phyloP scores from a whole-genome alignment of 1,140 invertebrate species.

The Bombus pyrosoma region DNA sequence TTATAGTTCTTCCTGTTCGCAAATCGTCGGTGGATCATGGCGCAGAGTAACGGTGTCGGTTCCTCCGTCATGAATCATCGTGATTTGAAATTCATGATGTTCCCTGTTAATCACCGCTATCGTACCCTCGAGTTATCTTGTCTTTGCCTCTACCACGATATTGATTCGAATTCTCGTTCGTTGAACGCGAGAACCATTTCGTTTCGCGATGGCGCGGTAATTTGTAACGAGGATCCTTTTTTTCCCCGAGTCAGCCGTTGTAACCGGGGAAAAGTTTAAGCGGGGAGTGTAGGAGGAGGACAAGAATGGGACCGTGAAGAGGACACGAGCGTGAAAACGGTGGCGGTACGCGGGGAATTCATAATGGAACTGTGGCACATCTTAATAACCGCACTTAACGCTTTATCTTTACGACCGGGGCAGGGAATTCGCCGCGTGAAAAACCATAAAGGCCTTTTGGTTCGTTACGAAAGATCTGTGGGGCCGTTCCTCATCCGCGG shows the following conservation, averaged over 20 bases:
- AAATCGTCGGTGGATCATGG: neutral
- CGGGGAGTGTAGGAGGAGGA: too few relatives aligned
- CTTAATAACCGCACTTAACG: slow-evolving; percentile 55
- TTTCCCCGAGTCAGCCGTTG: neutral
- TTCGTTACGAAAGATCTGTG: neutral
- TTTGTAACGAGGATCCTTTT: neutral
- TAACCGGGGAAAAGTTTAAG: neutral
- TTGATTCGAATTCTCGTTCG: slow-evolving; percentile 5
- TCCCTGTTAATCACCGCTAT: slow-evolving; percentile 33
- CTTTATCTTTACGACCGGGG: slow-evolving; percentile 42
- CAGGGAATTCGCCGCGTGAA: neutral
- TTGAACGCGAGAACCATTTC: neutral
- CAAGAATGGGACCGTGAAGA: neutral
- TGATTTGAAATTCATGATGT: slow-evolving; percentile 34
- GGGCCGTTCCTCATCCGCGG: neutral
- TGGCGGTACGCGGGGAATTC: slow-evolving; percentile 28
- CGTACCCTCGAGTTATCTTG: slow-evolving; percentile 19
- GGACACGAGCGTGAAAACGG: neutral
- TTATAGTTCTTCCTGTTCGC: neutral
- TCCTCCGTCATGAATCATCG: slow-evolving; percentile 25
- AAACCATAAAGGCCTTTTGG: slow-evolving; percentile 31
- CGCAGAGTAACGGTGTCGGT: neutral
- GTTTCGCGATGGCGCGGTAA: neutral
- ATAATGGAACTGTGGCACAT: slow-evolving; percentile 49
- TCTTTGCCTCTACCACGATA: neutral